These are phyloP conservation scores for Halesus radiatus DNA, from an alignment of 1,140 invertebrate genomes.

Conservation along the genomic window DNA sequence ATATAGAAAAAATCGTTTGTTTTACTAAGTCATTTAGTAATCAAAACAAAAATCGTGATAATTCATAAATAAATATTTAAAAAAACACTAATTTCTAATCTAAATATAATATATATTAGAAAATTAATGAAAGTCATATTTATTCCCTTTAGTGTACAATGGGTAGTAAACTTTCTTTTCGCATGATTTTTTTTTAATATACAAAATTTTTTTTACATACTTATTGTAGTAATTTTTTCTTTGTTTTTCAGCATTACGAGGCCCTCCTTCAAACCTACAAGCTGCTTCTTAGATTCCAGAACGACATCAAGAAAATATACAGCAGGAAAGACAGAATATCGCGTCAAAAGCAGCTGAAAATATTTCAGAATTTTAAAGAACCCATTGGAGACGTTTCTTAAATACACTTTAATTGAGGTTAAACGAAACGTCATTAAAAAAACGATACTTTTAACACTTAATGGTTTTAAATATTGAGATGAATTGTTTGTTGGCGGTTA, in stretches of 20 bases:
- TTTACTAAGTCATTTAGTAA: no score
- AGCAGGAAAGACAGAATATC: slow-evolving; percentile 17
- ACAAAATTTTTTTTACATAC: no score
- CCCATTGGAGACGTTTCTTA: slow-evolving; percentile 45
- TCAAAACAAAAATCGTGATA: not conserved
- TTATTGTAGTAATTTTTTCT: no score
- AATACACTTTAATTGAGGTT: not conserved
- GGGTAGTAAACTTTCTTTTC: slow-evolving; percentile 40
- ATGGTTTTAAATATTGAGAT: no score
- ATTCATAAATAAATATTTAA: not conserved
- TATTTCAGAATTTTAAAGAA: slow-evolving; percentile 43
- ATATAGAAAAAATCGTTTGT: not conserved
- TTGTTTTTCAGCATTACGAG: slow-evolving; percentile 50
- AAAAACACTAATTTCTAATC: no score
- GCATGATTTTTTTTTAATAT: no score
- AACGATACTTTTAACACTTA: no score
- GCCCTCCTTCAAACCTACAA: slow-evolving; percentile 52
- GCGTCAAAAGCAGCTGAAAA: not conserved
- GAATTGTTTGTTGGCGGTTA: no score
- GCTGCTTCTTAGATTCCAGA: slow-evolving; percentile 50
- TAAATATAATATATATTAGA: no score
- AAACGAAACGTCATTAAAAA: no score
- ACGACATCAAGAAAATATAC: slow-evolving; percentile 52
- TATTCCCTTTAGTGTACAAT: slow-evolving; percentile 71
- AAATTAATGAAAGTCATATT: slow-evolving; percentile 49